Evolutionary conservation across 2,113 vertebrate species (phyloP), one percentile per base, ranked within the genome.

Genomic region (Phalacrocorax aristotelis): DNA sequence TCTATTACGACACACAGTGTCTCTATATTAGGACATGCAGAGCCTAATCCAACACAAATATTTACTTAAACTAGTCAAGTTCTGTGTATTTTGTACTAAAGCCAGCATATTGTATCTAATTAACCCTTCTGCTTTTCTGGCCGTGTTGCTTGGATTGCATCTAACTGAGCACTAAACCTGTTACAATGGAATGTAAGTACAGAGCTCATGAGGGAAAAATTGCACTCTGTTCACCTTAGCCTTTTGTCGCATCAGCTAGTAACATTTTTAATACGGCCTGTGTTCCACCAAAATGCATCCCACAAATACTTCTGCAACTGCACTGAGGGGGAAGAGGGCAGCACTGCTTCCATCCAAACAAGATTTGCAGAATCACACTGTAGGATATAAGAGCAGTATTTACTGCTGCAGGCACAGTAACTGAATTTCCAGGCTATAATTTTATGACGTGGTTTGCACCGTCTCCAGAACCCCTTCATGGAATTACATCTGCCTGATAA

Each of bases 401-500:
- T 82, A 55, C 94, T 95, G 76, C 83, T 95, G 94, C 80, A 89
- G 94, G 89, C 91, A 83, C 13, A 8, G 77, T 94, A 97, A 97
- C 90, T 79, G 61, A 72, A 92, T 97, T 97, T 92, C 69, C 54
- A 89, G 66, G 74, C 81, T 89, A 44, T 95, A 96, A 97, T 61
- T 95, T 44, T 83, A 90, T 97, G 79, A 95, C 78, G 85, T 84
- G 77, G 90, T 95, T 96, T 95, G 88, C 90, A 93, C 74, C 27
- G 9, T 96, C 70, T 87, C 96, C 95, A 96, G 96, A 95, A 91
- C 34, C 65, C 87, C 93, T 82, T 69, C 61, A 93, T 79, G 87
- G 86, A 94, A 96, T 96, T 95, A 95, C 70, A 92, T 90, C 77
- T 76, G 80, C 77, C 87, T 95, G 94, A 95, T 79, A 90, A 92